Evolutionary conservation across 1,140 invertebrate species (phyloP), one percentile per base, ranked within the genome.

Genomic region (Spodoptera frugiperda): DNA sequence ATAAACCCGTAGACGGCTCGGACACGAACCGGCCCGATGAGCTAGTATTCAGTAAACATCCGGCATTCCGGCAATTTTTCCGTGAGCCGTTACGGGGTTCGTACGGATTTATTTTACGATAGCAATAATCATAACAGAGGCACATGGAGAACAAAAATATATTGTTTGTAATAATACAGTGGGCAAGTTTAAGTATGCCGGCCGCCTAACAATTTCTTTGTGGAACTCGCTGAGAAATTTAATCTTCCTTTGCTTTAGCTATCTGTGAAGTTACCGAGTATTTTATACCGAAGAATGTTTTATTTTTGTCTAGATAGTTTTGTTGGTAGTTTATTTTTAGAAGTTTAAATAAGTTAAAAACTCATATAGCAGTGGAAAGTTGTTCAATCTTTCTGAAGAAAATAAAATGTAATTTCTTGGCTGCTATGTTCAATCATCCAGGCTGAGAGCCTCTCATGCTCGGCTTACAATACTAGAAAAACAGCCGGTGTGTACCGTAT

Each of bases 91-190:
- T 59, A 73, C 71, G 55, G 63, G 44, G 11, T n/a, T 61, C 71
- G 71, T 57, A 59, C 71, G 55, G 54, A 73, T 73, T 73, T 73
- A 61, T 57, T 73, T 73, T 73, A 73, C 71, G 71, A 59, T 59
- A 59, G 70, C 70, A 73, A 73, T 73, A 59, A 73, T 48, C 70
- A 73, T 73, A 73, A 73, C 70, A 57, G 19, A 54, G 51, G 33
- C 5, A 30, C 19, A 19, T 59, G 54, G 30, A 25, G 54, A 73
- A 48, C 25, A 61, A 65, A 57, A 25, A 73, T 59, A 73, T 72
- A 55, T 72, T 72, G 53, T 72, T 72, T 57, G 68, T 54, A 70
- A 63, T 63, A 63, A 61, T 61, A 61, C 57, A 39, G 57, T 46
- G 39, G 61, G 33, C 39, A 48, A 44, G 61, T 65, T 65, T 48